Evolutionary conservation across 2,113 vertebrate species (phyloP), one percentile per base, ranked within the genome.

Genomic region (Thomomys bottae): DNA sequence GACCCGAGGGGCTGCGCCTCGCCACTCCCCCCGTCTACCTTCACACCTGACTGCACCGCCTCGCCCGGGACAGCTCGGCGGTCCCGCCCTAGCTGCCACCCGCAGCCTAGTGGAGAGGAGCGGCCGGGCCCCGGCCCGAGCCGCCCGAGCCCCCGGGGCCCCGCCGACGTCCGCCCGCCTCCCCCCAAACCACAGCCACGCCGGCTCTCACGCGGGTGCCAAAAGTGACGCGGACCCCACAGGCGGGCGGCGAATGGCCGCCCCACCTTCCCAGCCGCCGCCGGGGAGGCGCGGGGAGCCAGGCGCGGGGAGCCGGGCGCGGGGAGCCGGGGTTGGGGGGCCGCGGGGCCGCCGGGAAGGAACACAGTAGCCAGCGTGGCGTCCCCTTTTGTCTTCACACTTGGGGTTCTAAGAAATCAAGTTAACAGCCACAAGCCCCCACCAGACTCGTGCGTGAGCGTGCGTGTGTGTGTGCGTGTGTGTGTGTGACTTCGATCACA

Each of bases 331-430:
- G 82, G 73, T 36, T 0, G 5, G 68, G 72, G 72, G 66, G 64
- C 73, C 6, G n/a, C 21, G n/a, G 81, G 38, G 15, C 61, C 32
- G 88, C 32, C 32, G 26, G 42, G 17, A 64, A 59, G 79, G 88
- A 89, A 92, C 95, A 89, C 75, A 87, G 79, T 71, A 88, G 78
- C 75, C 88, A 63, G 79, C 30, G 30, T 24, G 17, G 72, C 57
- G 91, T 72, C 88, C 84, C 92, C 89, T 96, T 94, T 95, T 94
- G 95, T 96, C 92, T 95, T 77, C 72, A 61, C 24, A 54, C 45
- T 9, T 73, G 57, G 66, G 66, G 88, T 94, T 83, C 88, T 93
- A 77, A 57, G 90, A 94, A 87, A 92, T 45, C 90, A 66, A 91
- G 63, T 94, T 92, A n/a, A 70, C 78, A 79, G 23, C 84, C 73